These are phyloP conservation scores for Tupaia tana DNA, from an alignment of 2,113 vertebrate species.

Conservation along the genomic window DNA sequence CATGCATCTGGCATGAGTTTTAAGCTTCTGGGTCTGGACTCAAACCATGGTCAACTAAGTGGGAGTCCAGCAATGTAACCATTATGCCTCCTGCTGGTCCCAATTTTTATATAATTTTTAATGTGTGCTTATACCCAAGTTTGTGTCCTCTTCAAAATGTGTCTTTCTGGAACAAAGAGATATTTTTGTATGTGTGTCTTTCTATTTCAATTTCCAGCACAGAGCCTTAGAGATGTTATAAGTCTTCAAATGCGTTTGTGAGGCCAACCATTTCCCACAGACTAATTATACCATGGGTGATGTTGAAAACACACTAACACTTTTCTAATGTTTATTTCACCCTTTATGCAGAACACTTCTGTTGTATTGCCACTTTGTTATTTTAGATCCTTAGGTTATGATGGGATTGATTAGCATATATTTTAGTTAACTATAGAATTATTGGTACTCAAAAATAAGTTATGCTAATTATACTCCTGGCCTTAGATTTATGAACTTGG, in stretches of 20 bases:
- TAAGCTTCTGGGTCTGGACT: too few relatives aligned
- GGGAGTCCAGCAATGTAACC: too few relatives aligned
- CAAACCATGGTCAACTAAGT: too few relatives aligned
- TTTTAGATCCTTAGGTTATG: not conserved
- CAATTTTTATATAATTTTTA: not conserved
- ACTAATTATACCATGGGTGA: not conserved
- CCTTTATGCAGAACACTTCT: not conserved
- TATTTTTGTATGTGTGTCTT: not conserved
- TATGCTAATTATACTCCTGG: not conserved
- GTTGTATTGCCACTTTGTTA: not conserved
- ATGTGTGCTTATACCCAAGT: not conserved
- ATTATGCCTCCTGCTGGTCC: too few relatives aligned
- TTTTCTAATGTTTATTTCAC: not conserved
- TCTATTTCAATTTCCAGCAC: not conserved
- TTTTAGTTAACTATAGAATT: not conserved
- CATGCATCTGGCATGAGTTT: too few relatives aligned
- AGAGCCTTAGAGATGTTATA: not conserved
- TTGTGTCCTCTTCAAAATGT: not conserved
- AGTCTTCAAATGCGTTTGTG: not conserved
- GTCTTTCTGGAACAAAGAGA: not conserved
- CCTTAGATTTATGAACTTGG: not conserved
- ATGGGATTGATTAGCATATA: not conserved
- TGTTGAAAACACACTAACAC: not conserved
- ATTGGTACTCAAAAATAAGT: not conserved
- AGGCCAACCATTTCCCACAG: not conserved